phyloP scores from a whole-genome alignment of 2,888 invertebrate species.

The Euplexia lucipara region DNA sequence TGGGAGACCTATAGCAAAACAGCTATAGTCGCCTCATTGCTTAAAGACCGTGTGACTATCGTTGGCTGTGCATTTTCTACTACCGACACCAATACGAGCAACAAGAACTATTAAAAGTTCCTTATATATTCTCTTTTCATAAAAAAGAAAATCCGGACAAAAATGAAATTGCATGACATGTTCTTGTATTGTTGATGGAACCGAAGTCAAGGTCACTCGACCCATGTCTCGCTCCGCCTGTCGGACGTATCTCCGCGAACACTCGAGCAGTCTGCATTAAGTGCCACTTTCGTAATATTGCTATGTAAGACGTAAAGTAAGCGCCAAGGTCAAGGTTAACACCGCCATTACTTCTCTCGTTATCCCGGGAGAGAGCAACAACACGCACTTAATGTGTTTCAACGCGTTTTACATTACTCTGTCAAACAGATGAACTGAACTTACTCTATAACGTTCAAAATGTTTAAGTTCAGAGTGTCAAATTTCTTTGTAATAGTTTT shows the following conservation, averaged over 20 bases:
- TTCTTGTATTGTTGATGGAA: background rate
- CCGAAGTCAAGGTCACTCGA: constrained; percentile 4
- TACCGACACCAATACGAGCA: background rate
- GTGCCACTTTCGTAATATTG: constrained; percentile 30
- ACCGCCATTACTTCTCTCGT: constrained; percentile 23
- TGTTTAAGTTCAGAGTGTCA: too few species aligned
- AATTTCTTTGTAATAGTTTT: too few species aligned
- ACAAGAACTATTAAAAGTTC: background rate
- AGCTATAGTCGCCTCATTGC: constrained; percentile 27
- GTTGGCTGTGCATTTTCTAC: background rate
- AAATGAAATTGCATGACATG: background rate
- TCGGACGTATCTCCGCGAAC: constrained; percentile 11
- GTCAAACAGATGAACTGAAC: constrained; percentile 3
- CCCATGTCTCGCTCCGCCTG: constrained; percentile 3
- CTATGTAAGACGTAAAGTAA: constrained; percentile 18
- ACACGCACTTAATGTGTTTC: constrained; percentile 22
- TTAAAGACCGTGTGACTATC: background rate
- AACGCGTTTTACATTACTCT: constrained; percentile 16
- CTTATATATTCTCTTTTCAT: constrained; percentile 1
- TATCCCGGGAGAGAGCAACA: constrained; percentile 30
- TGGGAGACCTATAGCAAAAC: constrained; percentile 11
- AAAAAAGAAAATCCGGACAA: background rate
- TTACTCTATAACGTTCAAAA: background rate
- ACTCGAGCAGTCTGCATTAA: constrained; percentile 14
- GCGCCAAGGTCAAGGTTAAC: constrained; percentile 37